phyloP scores from a whole-genome alignment of 2,888 invertebrate genomes.

The Epiblema foenella region DNA sequence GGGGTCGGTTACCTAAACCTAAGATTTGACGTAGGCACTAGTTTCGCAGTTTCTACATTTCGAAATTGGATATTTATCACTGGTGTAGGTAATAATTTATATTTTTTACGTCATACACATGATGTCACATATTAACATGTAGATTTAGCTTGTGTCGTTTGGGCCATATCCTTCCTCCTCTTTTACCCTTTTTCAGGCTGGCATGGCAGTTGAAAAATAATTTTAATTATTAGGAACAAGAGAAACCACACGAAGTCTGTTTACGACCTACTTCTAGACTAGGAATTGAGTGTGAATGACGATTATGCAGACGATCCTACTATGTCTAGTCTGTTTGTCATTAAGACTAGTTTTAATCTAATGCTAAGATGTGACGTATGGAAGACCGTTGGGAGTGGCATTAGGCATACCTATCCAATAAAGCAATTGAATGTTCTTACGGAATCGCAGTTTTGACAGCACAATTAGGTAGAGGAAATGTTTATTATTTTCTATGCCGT shows the following conservation, averaged over 20 bases:
- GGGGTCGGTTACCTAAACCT: no score
- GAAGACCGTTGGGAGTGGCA: conserved; percentile 59
- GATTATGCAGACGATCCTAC: conserved; percentile 69
- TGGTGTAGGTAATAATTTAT: no score
- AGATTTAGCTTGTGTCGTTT: no score
- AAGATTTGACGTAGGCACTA: no score
- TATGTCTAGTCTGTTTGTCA: conserved; percentile 77
- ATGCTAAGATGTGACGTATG: conserved; percentile 53
- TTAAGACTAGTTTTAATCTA: conserved; percentile 63
- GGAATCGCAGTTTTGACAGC: conserved; percentile 54
- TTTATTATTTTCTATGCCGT: conserved; percentile 58
- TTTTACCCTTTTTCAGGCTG: background rate
- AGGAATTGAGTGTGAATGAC: conserved; percentile 53
- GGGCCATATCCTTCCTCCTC: background rate
- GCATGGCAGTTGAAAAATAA: no score
- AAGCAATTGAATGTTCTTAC: conserved; percentile 66
- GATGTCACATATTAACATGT: no score
- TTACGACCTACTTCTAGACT: conserved; percentile 25
- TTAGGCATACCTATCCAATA: conserved; percentile 69
- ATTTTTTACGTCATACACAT: no score
- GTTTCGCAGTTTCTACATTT: no score
- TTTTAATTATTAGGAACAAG: no score
- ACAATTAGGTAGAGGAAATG: conserved; percentile 44
- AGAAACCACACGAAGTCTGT: conserved; percentile 1
- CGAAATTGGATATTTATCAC: no score